These are phyloP conservation scores for Phlogophora meticulosa DNA, from an alignment of 2,888 invertebrate species.

Conservation along the genomic window DNA sequence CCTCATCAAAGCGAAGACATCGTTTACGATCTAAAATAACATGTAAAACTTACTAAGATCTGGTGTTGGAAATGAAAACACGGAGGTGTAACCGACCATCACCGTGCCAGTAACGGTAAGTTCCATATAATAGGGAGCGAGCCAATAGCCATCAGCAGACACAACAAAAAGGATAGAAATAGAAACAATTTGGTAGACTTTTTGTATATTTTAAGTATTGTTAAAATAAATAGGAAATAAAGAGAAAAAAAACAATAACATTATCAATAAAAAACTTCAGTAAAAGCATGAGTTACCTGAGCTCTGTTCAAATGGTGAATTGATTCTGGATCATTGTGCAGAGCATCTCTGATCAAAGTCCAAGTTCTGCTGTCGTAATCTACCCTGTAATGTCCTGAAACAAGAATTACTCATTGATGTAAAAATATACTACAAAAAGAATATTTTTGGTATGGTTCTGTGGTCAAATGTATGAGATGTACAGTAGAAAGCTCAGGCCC, in stretches of 20 bases:
- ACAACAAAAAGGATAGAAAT: background rate
- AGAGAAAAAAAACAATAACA: background rate
- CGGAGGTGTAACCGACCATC: no score
- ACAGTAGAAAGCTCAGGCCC: no score
- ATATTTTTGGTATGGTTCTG: background rate
- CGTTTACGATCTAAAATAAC: constrained; percentile 81
- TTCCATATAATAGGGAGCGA: no score
- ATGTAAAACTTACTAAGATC: background rate
- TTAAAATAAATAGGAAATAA: no score
- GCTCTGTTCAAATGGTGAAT: constrained; percentile 94
- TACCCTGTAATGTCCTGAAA: constrained; percentile 92
- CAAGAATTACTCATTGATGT: background rate
- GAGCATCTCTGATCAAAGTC: constrained; percentile 85
- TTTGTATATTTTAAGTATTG: no score
- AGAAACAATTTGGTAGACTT: no score
- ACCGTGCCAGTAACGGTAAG: no score
- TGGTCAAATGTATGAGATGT: no score
- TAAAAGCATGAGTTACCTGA: constrained; percentile 89
- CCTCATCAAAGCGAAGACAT: constrained; percentile 85
- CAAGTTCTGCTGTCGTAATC: constrained; percentile 92
- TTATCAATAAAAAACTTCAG: no score
- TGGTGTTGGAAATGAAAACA: background rate
- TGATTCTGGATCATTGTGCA: constrained; percentile 75
- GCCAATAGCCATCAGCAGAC: no score
- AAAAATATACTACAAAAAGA: background rate